These are phyloP conservation scores for Tenthredo amoena DNA, from an alignment of 2,888 invertebrate genomes.

Conservation along the genomic window DNA sequence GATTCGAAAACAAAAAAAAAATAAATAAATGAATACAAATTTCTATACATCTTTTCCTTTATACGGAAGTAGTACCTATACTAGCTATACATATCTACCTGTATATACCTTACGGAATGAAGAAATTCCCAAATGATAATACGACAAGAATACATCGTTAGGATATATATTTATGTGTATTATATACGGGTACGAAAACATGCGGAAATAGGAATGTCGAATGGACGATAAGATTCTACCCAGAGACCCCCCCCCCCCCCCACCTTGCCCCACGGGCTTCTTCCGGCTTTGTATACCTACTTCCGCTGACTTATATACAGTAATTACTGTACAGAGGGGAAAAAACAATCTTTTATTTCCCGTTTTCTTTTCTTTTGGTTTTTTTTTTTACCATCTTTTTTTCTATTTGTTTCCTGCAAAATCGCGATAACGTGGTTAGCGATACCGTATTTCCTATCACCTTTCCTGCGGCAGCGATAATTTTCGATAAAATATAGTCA, in stretches of 20 bases:
- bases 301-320: background rate
- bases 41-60: background rate
- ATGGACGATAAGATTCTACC: background rate
- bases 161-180: background rate
- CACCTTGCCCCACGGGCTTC: background rate
- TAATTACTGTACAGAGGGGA: background rate
- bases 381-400: background rate
- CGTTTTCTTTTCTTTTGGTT: background rate
- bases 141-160: background rate
- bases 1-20: no score
- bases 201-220: background rate
- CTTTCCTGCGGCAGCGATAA: background rate
- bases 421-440: background rate
- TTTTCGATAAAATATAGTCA: background rate
- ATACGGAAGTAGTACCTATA: background rate
- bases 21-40: background rate
- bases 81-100: background rate
- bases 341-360: background rate
- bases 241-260: background rate
- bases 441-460: background rate
- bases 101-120: background rate
- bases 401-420: background rate
- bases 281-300: background rate
- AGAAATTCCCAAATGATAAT: background rate
- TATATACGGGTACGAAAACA: background rate